Percentiles rank a stretch among this genome's conserved stretches.
Conservation (phyloP, 1,140 invertebrate species). For the Leguminivora glycinivorella region DNA sequence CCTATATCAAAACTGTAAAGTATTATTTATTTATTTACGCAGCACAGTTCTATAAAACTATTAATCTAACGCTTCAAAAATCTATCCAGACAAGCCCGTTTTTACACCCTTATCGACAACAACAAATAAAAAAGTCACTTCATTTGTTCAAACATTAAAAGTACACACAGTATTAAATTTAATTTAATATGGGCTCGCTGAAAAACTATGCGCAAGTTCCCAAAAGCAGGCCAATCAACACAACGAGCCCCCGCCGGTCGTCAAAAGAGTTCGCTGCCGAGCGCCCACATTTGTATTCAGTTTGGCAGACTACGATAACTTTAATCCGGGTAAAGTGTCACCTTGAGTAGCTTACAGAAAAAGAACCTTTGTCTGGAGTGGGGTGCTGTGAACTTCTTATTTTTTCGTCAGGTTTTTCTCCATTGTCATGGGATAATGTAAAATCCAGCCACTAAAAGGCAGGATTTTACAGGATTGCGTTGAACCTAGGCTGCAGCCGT, state of each 20-base stretch:
- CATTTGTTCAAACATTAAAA: too few species aligned
- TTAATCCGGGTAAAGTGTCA: constrained; percentile 77
- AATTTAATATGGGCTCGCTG: not conserved
- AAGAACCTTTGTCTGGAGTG: constrained; percentile 69
- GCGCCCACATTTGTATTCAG: constrained; percentile 73
- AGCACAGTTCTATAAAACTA: too few species aligned
- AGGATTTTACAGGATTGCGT: constrained; percentile 50
- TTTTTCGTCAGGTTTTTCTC: constrained; percentile 62
- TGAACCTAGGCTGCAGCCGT: constrained; percentile 52
- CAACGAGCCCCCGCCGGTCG: constrained; percentile 38
- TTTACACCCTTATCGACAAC: too few species aligned
- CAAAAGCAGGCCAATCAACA: constrained; percentile 36
- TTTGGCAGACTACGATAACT: constrained; percentile 74
- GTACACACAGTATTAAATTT: not conserved
- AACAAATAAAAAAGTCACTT: too few species aligned
- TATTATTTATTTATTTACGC: too few species aligned
- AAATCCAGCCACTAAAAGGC: constrained; percentile 54
- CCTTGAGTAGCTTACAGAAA: constrained; percentile 72
- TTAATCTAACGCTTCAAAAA: too few species aligned
- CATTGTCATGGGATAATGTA: constrained; percentile 58
- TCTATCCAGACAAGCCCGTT: too few species aligned
- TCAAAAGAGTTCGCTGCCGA: constrained; percentile 15
- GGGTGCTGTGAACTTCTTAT: constrained; percentile 63
- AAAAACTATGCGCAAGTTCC: not conserved
- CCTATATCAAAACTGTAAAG: too few species aligned